Percentiles rank a stretch among this genome's conserved stretches.
Conservation (phyloP, 2,888 invertebrate genomes). For the Torymus auratus region DNA sequence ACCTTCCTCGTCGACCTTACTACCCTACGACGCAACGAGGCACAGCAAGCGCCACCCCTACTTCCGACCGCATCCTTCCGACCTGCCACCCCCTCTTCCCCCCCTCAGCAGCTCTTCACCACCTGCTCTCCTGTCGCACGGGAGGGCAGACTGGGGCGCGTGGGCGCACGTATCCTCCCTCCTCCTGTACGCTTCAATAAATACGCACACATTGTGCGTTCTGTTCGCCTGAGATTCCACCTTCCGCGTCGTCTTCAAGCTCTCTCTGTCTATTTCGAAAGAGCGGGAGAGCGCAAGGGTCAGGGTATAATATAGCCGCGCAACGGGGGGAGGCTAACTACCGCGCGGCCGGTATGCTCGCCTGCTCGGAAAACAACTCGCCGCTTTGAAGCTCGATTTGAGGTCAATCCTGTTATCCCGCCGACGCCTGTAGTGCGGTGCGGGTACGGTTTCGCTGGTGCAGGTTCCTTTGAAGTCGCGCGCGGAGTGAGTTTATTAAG, state of each 20-base stretch:
- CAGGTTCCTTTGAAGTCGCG: background rate
- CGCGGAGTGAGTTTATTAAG: too few relatives aligned
- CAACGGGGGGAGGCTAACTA: too few relatives aligned
- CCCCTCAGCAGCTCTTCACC: background rate
- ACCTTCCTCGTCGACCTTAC: too few relatives aligned
- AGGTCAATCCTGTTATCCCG: constrained; percentile 70
- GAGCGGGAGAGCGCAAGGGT: too few relatives aligned
- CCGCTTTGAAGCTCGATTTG: constrained; percentile 73
- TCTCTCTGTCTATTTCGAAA: too few relatives aligned
- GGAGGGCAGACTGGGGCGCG: constrained; percentile 13
- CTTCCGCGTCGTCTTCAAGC: constrained; percentile 67
- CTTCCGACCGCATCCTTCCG: too few relatives aligned
- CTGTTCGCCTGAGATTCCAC: constrained; percentile 64
- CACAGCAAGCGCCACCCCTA: too few relatives aligned
- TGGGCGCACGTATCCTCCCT: constrained; percentile 14
- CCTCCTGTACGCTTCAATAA: background rate
- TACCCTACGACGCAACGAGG: too few relatives aligned
- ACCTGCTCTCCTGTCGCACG: constrained; percentile 22
- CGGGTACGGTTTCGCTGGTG: too few relatives aligned
- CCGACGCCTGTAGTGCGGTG: background rate
- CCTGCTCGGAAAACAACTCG: constrained; percentile 71
- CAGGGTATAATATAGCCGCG: too few relatives aligned
- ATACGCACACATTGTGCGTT: constrained; percentile 27
- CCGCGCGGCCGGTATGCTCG: constrained; percentile 58
- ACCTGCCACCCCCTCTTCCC: too few relatives aligned